phyloP scores from a whole-genome alignment of 2,888 invertebrate species.

The Heliconius ismenius region DNA sequence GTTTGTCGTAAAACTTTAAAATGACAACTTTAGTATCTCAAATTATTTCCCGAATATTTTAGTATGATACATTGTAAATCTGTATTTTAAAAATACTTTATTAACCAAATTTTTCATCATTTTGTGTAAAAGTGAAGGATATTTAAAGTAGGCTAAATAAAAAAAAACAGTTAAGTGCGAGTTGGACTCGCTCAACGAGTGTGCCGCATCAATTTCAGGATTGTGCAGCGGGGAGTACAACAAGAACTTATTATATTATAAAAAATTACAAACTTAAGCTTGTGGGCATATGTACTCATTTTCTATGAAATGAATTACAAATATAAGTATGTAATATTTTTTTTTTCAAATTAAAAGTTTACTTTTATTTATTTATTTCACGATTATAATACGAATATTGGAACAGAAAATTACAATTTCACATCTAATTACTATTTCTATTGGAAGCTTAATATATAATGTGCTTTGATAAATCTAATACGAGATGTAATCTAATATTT shows the following conservation, averaged over 20 bases:
- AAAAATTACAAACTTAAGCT: too few species aligned
- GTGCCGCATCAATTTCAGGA: too few species aligned
- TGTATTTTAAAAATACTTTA: not conserved
- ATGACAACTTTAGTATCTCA: slow-evolving; percentile 38
- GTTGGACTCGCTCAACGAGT: too few species aligned
- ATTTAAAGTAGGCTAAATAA: too few species aligned
- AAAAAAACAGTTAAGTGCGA: too few species aligned
- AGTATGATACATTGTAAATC: not conserved
- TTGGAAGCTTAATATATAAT: slow-evolving; percentile 17
- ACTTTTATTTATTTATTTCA: not conserved
- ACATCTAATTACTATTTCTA: slow-evolving; percentile 18
- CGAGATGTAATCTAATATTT: slow-evolving; percentile 24
- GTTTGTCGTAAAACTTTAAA: slow-evolving; percentile 37
- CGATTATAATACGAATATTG: not conserved
- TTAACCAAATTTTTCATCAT: not conserved
- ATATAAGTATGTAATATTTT: too few species aligned
- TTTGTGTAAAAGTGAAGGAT: not conserved
- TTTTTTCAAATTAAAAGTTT: too few species aligned
- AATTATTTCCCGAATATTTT: slow-evolving; percentile 22
- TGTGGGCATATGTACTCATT: too few species aligned
- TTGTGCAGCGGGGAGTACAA: too few species aligned
- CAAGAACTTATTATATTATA: too few species aligned
- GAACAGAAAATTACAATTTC: slow-evolving; percentile 6
- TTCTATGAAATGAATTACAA: too few species aligned
- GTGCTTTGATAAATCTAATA: slow-evolving; percentile 21